Conservation (phyloP, 2,888 invertebrate genomes). For the Mycalesis mineus region DNA sequence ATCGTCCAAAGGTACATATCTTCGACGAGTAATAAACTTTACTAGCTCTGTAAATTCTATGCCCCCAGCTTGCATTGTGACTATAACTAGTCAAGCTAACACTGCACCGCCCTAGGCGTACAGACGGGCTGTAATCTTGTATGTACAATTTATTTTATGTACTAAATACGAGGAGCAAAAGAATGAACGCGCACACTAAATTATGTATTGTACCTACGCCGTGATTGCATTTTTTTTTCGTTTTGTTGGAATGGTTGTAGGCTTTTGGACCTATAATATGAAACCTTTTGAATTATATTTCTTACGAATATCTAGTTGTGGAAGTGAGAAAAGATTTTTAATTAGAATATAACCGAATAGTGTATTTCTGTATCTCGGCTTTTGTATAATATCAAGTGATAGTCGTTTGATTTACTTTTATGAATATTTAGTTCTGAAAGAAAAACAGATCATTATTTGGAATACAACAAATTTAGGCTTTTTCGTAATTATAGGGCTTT, state of each 20-base stretch:
- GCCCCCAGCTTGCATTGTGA: slow-evolving; percentile 53
- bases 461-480: too few relatives aligned
- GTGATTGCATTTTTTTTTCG: slow-evolving; percentile 10
- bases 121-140: slow-evolving; percentile 33
- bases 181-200: slow-evolving; percentile 20
- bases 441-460: too few relatives aligned
- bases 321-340: too few relatives aligned
- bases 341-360: too few relatives aligned
- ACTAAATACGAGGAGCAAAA: slow-evolving; percentile 26
- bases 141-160: slow-evolving; percentile 34
- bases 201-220: slow-evolving; percentile 27
- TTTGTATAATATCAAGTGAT: too few relatives aligned
- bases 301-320: too few relatives aligned
- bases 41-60: slow-evolving; percentile 49
- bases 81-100: slow-evolving; percentile 33
- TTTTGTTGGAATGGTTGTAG: neutral
- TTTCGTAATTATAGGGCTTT: too few relatives aligned
- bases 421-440: too few relatives aligned
- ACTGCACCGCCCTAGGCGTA: slow-evolving; percentile 34
- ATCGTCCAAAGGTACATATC: slow-evolving; percentile 36
- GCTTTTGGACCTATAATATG: neutral
- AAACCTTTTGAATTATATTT: too few relatives aligned
- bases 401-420: too few relatives aligned
- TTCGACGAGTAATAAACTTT: slow-evolving; percentile 57
- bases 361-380: too few relatives aligned